Evolutionary conservation across 2,888 invertebrate species (phyloP).

Genomic region (Leptopterna dolabrata): DNA sequence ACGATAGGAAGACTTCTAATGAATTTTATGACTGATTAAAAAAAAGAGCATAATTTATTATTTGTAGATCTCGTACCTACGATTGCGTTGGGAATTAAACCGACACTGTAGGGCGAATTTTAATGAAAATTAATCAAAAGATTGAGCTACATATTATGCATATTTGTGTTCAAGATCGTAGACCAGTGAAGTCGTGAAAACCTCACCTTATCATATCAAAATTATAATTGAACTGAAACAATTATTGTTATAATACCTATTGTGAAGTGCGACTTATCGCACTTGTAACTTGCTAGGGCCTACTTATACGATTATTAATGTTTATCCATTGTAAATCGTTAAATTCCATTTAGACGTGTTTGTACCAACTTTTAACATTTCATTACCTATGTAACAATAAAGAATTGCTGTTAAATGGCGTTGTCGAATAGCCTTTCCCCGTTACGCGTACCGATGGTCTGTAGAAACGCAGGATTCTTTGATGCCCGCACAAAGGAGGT

Average conservation of each 20-base stretch:
- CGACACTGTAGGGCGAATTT: background rate
- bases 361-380: background rate
- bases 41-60: background rate
- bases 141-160: background rate
- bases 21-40: background rate
- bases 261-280: background rate
- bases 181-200: background rate
- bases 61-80: background rate
- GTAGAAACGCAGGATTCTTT: no score
- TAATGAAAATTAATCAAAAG: background rate
- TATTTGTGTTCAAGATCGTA: constrained; percentile 3
- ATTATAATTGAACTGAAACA: background rate
- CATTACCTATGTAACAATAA: background rate
- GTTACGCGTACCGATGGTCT: no score
- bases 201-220: constrained; percentile 7
- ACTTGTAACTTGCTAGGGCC: background rate
- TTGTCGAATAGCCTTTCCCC: background rate
- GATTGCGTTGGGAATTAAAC: background rate
- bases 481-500: no score
- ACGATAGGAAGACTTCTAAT: background rate
- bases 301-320: background rate
- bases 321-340: background rate
- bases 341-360: background rate
- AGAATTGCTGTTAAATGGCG: background rate
- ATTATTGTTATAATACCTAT: background rate